Base-by-base conservation (phyloP, 2,888 invertebrate species). In the Cosmia trapezina region DNA sequence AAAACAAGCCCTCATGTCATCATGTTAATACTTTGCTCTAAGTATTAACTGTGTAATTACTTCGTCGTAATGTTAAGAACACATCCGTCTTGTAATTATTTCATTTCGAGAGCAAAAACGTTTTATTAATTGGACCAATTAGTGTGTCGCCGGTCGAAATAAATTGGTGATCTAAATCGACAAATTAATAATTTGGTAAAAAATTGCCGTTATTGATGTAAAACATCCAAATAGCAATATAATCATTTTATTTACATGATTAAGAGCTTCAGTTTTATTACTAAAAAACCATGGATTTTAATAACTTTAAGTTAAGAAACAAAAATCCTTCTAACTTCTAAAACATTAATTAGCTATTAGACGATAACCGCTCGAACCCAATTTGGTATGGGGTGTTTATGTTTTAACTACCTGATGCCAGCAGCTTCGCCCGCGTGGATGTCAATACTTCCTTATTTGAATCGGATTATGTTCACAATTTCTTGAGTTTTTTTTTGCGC, bases 41-140 rank as follows among this genome's bases (percentile, higher is more conserved):
- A 70, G 43, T 67, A 66, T 79, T 63, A 54, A 70, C 60, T 70
- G 3, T 28, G 28, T 28, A 78, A 78, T 83, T 78, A 72, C 43
- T 33, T 56, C 57, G 45, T 47, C 45, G 62, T 61, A 69, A 80
- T 66, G 17, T 33, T 41, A 65, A 64, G 37, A 68, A 45, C 43
- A 68, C 57, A 68, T 65, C 19, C 56, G 51, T 71, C 53, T 60
- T n/a, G 22, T 70, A 75, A 75, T 59, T 66, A 74, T 54, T 59
- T 54, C 4, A 51, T 70, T 8, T 67, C 63, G 28, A 37, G 11
- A 65, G 47, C 41, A 51, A 54, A 78, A 59, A 41, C 2, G 2
- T 66, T n/a, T n/a, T 17, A 45, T 45, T 61, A 66, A 70, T 70
- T 60, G 28, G 37, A 62, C 9, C 14, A 60, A 66, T 66, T 62